Conservation (phyloP, 1,140 invertebrate genomes). For the Zelostemma sp. region DNA sequence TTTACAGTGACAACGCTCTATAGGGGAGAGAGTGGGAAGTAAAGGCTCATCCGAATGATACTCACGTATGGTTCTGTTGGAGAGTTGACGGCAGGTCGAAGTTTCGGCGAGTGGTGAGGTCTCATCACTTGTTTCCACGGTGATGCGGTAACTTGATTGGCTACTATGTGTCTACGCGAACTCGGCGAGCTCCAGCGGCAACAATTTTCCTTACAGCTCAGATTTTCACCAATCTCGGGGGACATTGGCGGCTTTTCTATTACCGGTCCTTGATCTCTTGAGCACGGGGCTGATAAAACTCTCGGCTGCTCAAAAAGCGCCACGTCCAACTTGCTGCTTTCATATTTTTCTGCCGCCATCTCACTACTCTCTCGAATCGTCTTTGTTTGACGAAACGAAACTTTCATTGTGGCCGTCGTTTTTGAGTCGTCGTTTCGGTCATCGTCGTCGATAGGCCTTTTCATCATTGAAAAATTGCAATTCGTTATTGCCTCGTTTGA, state of each 20-base stretch:
- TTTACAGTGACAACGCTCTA: too few relatives aligned
- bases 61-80: slow-evolving; percentile 27
- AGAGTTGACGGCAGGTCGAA: slow-evolving; percentile 33
- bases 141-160: slow-evolving; percentile 62
- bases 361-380: too few relatives aligned
- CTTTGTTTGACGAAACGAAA: too few relatives aligned
- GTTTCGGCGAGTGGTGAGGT: slow-evolving; percentile 58
- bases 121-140: slow-evolving; percentile 59
- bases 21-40: too few relatives aligned
- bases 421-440: background rate
- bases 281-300: slow-evolving; percentile 1
- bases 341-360: too few relatives aligned
- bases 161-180: slow-evolving; percentile 51
- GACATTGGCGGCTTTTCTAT: background rate
- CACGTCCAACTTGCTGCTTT: too few relatives aligned
- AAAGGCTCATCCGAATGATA: too few relatives aligned
- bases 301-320: background rate
- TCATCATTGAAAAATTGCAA: background rate
- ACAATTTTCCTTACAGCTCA: slow-evolving; percentile 51
- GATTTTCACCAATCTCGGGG: slow-evolving; percentile 32
- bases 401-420: too few relatives aligned
- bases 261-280: too few relatives aligned
- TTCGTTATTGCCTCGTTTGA: background rate
- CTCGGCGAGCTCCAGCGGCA: slow-evolving; percentile 46
- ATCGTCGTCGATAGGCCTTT: background rate